These are phyloP conservation scores for Pteronura brasiliensis DNA, from an alignment of 2,113 vertebrate genomes.

Conservation along the genomic window DNA sequence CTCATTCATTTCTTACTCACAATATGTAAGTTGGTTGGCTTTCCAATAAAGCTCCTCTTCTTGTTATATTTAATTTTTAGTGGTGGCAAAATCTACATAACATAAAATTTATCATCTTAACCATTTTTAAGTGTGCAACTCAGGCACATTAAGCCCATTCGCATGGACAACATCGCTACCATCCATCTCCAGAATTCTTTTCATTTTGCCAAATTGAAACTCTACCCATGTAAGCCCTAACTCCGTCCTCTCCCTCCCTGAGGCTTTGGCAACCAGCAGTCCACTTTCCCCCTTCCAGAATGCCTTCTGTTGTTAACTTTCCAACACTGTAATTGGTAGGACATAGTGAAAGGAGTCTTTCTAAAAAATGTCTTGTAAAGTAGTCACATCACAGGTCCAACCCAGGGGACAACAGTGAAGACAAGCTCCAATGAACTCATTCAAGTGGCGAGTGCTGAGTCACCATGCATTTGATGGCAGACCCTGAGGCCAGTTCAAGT, in stretches of 20 bases:
- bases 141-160: neutral
- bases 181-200: neutral
- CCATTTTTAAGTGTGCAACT: neutral
- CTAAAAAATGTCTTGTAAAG: neutral
- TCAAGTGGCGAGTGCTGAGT: neutral
- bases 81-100: neutral
- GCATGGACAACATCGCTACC: accelerated
- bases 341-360: neutral
- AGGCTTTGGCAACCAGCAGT: neutral
- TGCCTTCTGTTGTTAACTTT: neutral
- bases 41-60: neutral
- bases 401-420: neutral
- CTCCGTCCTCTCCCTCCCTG: neutral
- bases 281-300: neutral
- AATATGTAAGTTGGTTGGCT: neutral
- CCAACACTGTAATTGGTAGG: neutral
- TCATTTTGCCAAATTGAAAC: neutral
- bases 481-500: neutral
- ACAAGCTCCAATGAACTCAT: neutral
- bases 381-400: neutral
- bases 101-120: neutral
- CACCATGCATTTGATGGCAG: accelerated
- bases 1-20: neutral
- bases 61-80: neutral
- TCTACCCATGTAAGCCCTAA: neutral